Evolutionary conservation across 2,888 invertebrate species (phyloP), one percentile per base, ranked within the genome.

Genomic region (Parasteatoda lunata): DNA sequence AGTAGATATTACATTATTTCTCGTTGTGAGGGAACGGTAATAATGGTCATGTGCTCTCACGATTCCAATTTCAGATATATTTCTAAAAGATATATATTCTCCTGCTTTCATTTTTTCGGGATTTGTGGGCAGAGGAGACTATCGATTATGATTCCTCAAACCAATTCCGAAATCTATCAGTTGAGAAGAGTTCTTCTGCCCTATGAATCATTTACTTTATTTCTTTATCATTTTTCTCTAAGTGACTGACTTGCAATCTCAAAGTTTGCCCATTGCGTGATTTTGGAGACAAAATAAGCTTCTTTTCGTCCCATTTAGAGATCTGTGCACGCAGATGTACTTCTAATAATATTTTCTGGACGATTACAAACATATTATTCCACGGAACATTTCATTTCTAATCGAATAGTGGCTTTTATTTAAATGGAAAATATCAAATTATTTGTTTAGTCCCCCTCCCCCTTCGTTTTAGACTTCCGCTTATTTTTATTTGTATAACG

Each of bases 141-240:
- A 77, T 80, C 68, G 73, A 73, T 80, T 72, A 66, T 68, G 49
- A 64, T 51, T 30, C 66, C 52, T 47, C 65, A 84, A 84, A 84
- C 83, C 77, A 84, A 84, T 84, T 84, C 77, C 72, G 30, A 47
- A 45, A 77, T 66, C 64, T 65, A 84, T 69, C 68, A 54, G 70
- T 11, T 66, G 77, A 51, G 72, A 66, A 84, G 65, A 70, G 72
- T 52, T 77, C 69, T 68, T 71, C 83, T 65, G 77, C 70, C 65
- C 66, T 72, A 77, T 77, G 83, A 84, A 73, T 84, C 72, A 84
- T 84, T 77, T 84, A 59, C 77, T 77, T 77, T 72, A 66, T 84
- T 65, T 70, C 49, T 59, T 52, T 48, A 51, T 51, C 66, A 15
- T 15, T 15, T 68, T 15, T 15, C 15, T 9, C 30, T 30, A 68